Base-by-base conservation (phyloP, 2,797 vertebrate genomes). In the Megaceryle alcyon region DNA sequence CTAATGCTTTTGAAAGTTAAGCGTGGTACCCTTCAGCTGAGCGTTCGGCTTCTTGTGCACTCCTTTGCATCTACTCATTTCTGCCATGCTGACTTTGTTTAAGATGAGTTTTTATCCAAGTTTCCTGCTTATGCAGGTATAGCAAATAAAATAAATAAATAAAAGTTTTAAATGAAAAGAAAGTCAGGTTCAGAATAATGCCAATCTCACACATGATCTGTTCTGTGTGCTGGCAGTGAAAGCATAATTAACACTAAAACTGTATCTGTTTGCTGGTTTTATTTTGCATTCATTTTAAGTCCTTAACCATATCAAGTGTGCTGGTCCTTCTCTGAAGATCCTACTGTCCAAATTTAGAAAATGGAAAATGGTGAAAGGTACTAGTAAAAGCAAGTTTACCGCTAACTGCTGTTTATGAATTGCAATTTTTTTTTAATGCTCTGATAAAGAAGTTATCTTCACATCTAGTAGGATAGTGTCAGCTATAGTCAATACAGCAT, bases 161-260 rank as follows among this genome's bases (percentile, higher is more conserved):
- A 33, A 33, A 17, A 7, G 6, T 15, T 68, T 88, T 37, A 41
- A 39, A 37, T 31, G 5, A 25, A 31, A 56, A 43, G 12, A 37
- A 69, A 25, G 6, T 29, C 10, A 35, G 53, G 8, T 37, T 77
- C 37, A 44, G 26, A 66, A 39, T 81, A 71, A 31, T 28, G 46
- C 6, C 11, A 8, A 0, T 79, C 35, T 63, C 19, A 2, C 29
- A 18, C 0, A 0, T 57, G 29, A 68, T 28, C 37, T 90, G 35
- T 63, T 57, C 37, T 14, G 13, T 10, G 51, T 60, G 28, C 31
- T 70, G 41, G 26, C 46, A 44, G n/a, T 23, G 61, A 68, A 53
- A 44, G 8, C 21, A 2, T 43, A 35, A 35, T 31, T 46, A 53
- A 53, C 14, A 5, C 41, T 54, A 15, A 41, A 39, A 39, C 39